Base-by-base conservation (phyloP, 2,113 vertebrate species). In the Trematomus loennbergii region DNA sequence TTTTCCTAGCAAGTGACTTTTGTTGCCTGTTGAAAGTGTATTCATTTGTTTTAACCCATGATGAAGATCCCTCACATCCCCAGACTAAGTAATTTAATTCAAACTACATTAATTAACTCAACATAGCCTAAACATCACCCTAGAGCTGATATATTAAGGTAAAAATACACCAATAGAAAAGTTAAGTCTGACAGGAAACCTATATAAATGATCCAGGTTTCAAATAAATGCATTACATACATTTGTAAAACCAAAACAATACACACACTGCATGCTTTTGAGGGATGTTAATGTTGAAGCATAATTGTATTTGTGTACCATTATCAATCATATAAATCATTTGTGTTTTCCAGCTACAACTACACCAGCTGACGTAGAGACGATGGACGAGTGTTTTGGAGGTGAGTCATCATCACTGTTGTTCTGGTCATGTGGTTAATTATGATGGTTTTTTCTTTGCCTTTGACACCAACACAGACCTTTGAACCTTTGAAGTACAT, bases 401-500 rank as follows among this genome's bases (percentile, higher is more conserved):
- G 18, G 20, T 53, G 46, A 73, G 59, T 61, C 62, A 59, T 72
- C 17, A 49, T 75, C 33, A n/a, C 33, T 73, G 57, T 17, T 29
- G 43, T 43, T 22, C 57, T 20, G 29, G n/a, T 73, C 18, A 72
- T 58, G 22, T 63, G 13, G 12, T 81, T 72, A 36, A 60, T 78
- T 46, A 59, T 53, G 13, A 54, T 18, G 20, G 36, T 22, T 4
- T 16, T 5, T 40, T 29, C 29, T 72, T 74, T 80, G 48, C 55
- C 17, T 79, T 82, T 77, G 62, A 63, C 5, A 11, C 55, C 58
- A 46, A 40, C 63, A 67, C n/a, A 15, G 63, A 53, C 46, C 59
- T 81, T 16, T 67, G 16, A 68, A 63, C n/a, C n/a, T n/a, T n/a
- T n/a, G n/a, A n/a, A n/a, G 5, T 66, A 48, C 50, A 61, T 60